Evolutionary conservation across 2,888 invertebrate genomes (phyloP).

Genomic region (Hecatera dysodea): DNA sequence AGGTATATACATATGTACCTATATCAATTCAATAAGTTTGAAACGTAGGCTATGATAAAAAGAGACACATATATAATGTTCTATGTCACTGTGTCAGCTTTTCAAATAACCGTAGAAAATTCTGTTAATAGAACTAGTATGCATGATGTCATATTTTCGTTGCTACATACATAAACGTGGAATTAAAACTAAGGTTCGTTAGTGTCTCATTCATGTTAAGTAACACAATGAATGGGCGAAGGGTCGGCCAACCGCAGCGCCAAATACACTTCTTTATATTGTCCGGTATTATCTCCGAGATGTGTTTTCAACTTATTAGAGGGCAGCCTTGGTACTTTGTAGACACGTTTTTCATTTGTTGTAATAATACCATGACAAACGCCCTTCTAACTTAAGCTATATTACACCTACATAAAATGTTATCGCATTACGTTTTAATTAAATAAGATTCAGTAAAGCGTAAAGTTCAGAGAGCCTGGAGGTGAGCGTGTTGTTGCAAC

Average conservation of each 20-base stretch:
- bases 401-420: conserved; percentile 48
- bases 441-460: conserved; percentile 43
- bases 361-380: conserved; percentile 38
- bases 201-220: conserved; percentile 75
- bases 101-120: conserved; percentile 10
- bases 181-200: conserved; percentile 72
- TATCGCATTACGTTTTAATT: conserved; percentile 56
- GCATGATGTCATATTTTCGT: conserved; percentile 48
- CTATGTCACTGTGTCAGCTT: conserved; percentile 13
- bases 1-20: no score
- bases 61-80: conserved; percentile 2
- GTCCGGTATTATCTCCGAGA: conserved; percentile 42
- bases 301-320: conserved; percentile 45
- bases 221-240: conserved; percentile 69
- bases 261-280: conserved; percentile 55
- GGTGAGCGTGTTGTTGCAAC: conserved; percentile 39
- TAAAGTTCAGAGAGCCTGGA: conserved; percentile 34
- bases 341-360: conserved; percentile 38
- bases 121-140: conserved; percentile 20
- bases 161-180: conserved; percentile 23
- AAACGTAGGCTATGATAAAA: conserved; percentile 1
- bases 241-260: conserved; percentile 49
- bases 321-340: conserved; percentile 15
- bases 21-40: conserved; percentile 16
- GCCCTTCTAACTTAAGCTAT: conserved; percentile 29